A percentile compares a stretch with the other conserved stretches of the same genome.
These are phyloP conservation scores for Sweltsa coloradensis DNA, from an alignment of 1,140 invertebrate genomes.

Conservation along the genomic window DNA sequence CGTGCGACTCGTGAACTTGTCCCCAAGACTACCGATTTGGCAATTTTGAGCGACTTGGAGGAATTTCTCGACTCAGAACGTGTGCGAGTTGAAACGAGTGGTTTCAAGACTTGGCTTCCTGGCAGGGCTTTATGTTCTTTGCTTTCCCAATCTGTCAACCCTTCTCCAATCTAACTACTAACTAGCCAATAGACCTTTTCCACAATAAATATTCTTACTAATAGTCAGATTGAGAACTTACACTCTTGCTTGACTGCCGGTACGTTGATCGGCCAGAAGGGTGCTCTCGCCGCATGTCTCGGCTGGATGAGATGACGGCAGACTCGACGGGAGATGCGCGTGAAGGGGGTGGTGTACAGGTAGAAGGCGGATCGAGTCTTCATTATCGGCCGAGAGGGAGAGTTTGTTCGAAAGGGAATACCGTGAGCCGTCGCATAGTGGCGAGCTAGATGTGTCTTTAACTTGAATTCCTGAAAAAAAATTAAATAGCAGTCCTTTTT, in stretches of 20 bases:
- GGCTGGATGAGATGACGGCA: slow-evolving; percentile 73
- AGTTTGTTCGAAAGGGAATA: slow-evolving; percentile 49
- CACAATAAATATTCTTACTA: too few species aligned
- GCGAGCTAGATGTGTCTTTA: slow-evolving; percentile 80
- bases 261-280: slow-evolving; percentile 75
- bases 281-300: slow-evolving; percentile 73
- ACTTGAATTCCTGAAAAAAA: slow-evolving; percentile 63
- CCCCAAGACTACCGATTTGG: too few species aligned
- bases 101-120: too few species aligned
- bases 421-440: slow-evolving; percentile 89
- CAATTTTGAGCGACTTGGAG: too few species aligned
- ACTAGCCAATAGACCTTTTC: too few species aligned
- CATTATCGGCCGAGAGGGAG: slow-evolving; percentile 85
- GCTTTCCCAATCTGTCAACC: too few species aligned
- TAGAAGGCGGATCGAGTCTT: slow-evolving; percentile 94
- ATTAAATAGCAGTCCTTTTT: background rate
- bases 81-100: too few species aligned
- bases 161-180: too few species aligned
- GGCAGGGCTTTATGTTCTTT: too few species aligned
- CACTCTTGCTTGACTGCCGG: slow-evolving; percentile 75
- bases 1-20: too few species aligned
- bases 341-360: slow-evolving; percentile 77
- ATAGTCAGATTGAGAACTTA: slow-evolving; percentile 36
- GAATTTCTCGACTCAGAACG: too few species aligned
- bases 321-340: slow-evolving; percentile 71